Percentiles rank a stretch among this genome's conserved stretches.
These are phyloP conservation scores for Lepidotrigona ventralis DNA, from an alignment of 1,140 invertebrate genomes.

Conservation along the genomic window DNA sequence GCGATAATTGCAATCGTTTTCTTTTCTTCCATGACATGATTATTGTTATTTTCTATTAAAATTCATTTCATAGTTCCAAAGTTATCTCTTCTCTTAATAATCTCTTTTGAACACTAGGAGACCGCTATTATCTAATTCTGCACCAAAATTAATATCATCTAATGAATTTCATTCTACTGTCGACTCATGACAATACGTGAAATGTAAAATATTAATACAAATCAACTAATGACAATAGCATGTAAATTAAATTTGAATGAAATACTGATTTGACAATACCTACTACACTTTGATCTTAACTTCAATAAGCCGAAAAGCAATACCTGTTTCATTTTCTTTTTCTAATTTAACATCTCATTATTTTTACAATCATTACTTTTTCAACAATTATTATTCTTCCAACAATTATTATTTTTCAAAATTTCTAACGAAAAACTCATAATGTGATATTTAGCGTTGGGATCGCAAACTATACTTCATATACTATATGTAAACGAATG, in stretches of 20 bases:
- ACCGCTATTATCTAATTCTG: slow-evolving; percentile 92
- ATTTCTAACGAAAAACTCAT: no score
- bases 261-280: slow-evolving; percentile 81
- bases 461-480: no score
- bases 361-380: no score
- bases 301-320: no score
- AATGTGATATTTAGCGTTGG: no score
- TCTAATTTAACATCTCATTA: no score
- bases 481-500: no score
- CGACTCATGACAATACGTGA: slow-evolving; percentile 85
- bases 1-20: slow-evolving; percentile 86
- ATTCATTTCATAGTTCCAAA: slow-evolving; percentile 94
- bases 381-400: no score
- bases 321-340: no score
- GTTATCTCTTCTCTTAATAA: slow-evolving; percentile 87
- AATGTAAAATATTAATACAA: slow-evolving; percentile 85
- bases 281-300: no score
- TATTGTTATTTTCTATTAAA: slow-evolving; percentile 87
- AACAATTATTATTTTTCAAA: no score
- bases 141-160: slow-evolving; percentile 85
- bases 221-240: slow-evolving; percentile 86
- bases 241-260: slow-evolving; percentile 92
- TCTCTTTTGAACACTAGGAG: slow-evolving; percentile 89
- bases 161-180: slow-evolving; percentile 82
- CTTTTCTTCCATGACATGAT: slow-evolving; percentile 87